phyloP scores from a whole-genome alignment of 1,140 invertebrate species.

The Dolichoris vasculosae region DNA sequence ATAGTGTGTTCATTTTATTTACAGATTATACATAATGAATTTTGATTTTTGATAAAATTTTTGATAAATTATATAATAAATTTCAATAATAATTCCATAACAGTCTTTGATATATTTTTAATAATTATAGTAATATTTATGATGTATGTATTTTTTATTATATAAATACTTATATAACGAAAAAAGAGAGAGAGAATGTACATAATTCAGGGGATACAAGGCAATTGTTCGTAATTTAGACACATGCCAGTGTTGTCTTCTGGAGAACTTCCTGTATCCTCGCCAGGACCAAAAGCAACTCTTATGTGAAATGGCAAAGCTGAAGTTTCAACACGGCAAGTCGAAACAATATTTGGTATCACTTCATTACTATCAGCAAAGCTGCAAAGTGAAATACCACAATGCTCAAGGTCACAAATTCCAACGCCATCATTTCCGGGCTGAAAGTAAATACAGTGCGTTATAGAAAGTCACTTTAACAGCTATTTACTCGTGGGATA shows the following conservation, averaged over 20 bases:
- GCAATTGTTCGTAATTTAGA: slow-evolving; percentile 81
- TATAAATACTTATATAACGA: too few relatives aligned
- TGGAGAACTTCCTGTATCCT: slow-evolving; percentile 77
- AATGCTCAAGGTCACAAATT: slow-evolving; percentile 83
- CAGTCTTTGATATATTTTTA: too few relatives aligned
- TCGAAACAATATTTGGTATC: not conserved
- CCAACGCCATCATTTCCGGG: slow-evolving; percentile 75
- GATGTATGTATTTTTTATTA: too few relatives aligned
- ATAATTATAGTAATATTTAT: too few relatives aligned
- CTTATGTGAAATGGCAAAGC: slow-evolving; percentile 85
- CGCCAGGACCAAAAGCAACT: slow-evolving; percentile 82
- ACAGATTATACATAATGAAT: not conserved
- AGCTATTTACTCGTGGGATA: not conserved
- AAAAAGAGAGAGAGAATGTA: too few relatives aligned
- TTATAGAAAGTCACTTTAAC: not conserved
- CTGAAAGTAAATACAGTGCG: slow-evolving; percentile 65
- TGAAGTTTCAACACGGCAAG: slow-evolving; percentile 78
- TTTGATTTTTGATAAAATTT: too few relatives aligned
- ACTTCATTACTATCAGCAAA: not conserved
- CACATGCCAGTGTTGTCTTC: slow-evolving; percentile 89
- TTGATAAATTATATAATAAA: too few relatives aligned
- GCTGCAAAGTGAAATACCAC: slow-evolving; percentile 82
- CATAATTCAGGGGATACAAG: slow-evolving; percentile 73
- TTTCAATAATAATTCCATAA: too few relatives aligned
- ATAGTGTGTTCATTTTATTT: not conserved